phyloP scores from a whole-genome alignment of 2,797 vertebrate species.

The Channallabes apus region DNA sequence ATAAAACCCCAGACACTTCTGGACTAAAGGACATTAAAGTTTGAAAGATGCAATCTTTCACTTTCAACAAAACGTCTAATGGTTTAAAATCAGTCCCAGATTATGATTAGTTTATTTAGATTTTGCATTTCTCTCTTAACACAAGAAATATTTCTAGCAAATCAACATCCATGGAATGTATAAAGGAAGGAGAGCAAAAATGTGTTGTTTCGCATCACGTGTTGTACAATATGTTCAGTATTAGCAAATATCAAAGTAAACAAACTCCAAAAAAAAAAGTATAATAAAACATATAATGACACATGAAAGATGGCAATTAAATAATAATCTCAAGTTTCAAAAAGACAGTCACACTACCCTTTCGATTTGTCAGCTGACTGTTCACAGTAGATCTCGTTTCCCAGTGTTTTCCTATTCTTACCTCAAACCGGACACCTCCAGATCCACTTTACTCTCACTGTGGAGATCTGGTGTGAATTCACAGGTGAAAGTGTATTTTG shows the following conservation, averaged over 20 bases:
- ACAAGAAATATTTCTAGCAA: conserved; percentile 25
- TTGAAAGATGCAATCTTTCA: background rate
- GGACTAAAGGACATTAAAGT: background rate
- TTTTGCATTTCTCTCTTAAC: conserved; percentile 17
- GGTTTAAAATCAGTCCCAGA: conserved; percentile 26
- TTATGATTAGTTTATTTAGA: background rate
- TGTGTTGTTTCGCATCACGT: background rate
- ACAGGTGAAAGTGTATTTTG: conserved; percentile 64
- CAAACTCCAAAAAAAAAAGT: conserved; percentile 2
- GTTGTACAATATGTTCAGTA: conserved; percentile 11
- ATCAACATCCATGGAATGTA: conserved; percentile 73
- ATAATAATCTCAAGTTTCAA: conserved; percentile 28
- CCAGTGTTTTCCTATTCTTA: background rate
- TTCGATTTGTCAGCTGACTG: conserved; percentile 9
- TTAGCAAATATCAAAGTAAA: conserved; percentile 11
- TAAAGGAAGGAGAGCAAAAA: conserved; percentile 54
- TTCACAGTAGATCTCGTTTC: conserved; percentile 19
- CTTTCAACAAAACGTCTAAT: conserved; percentile 18
- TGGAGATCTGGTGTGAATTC: conserved; percentile 33
- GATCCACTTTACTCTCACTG: conserved; percentile 8
- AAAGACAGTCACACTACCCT: conserved; percentile 20
- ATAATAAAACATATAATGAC: conserved; percentile 26
- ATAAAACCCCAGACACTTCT: background rate
- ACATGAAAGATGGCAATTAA: conserved; percentile 33
- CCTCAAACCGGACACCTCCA: conserved; percentile 13